A percentile compares a stretch with the other conserved stretches of the same genome.
These are phyloP conservation scores for Turritopsis dohrnii DNA, from an alignment of 30 jellyfish, hydroid and myxozoan species.

Conservation along the genomic window DNA sequence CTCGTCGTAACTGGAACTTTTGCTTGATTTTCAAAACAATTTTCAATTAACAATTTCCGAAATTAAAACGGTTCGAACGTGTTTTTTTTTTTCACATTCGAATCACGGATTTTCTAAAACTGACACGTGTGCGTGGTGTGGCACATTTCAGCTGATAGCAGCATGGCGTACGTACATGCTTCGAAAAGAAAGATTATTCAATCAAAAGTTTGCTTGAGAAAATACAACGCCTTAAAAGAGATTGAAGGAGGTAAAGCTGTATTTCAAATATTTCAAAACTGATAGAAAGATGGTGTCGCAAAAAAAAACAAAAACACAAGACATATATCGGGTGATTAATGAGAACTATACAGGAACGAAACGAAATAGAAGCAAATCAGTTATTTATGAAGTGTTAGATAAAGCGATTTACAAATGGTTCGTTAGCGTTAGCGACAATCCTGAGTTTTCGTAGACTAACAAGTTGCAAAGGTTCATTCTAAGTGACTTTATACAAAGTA, in stretches of 20 bases:
- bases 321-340: slow-evolving; percentile 7
- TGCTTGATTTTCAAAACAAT: background rate
- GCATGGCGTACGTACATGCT: slow-evolving; percentile 8
- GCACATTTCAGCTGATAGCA: slow-evolving; percentile 9
- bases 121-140: background rate
- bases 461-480: too few relatives aligned
- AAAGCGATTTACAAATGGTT: slow-evolving; percentile 2
- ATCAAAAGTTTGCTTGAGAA: slow-evolving; percentile 14
- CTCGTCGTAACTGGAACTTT: slow-evolving; percentile 18
- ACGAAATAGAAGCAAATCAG: slow-evolving; percentile 11
- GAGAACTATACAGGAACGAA: slow-evolving; percentile 1
- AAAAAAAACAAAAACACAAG: background rate
- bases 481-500: too few relatives aligned
- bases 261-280: too few relatives aligned
- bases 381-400: slow-evolving; percentile 4
- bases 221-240: slow-evolving; percentile 5
- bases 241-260: background rate
- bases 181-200: slow-evolving; percentile 12
- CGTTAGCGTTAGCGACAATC: too few relatives aligned
- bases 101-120: slow-evolving; percentile 15
- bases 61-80: background rate
- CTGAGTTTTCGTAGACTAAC: too few relatives aligned
- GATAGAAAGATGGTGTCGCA: slow-evolving; percentile 14
- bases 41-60: background rate
- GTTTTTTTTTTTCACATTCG: background rate